Base-by-base conservation (phyloP, 1,140 invertebrate species). In the Caenorhabditis inopinata region DNA sequence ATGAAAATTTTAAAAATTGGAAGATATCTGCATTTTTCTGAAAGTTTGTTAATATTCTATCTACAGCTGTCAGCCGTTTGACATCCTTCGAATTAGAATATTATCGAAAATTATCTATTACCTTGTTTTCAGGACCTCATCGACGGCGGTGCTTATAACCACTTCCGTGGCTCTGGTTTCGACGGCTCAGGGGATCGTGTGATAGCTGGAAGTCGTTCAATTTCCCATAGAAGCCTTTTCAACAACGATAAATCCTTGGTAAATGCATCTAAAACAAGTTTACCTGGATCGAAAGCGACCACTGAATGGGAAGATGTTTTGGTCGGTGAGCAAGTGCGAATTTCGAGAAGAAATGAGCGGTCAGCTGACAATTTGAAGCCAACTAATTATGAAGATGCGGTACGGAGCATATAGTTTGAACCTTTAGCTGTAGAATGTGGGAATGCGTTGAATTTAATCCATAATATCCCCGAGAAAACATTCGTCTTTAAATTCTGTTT, bases 181-280 rank as follows among this genome's bases (percentile, higher is more conserved):
- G 48, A 51, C 0, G n/a, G 51, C 9, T 25, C 51, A 12, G 51
- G 51, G 1, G 51, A 58, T 32, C 51, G 51, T 23, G 51, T 58
- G 14, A 58, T 58, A 16, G 51, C 51, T 32, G 51, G 51, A 58
- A 58, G 51, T 58, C 51, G 51, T 32, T 58, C 51, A 29, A 58
- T 58, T 32, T 58, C 51, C 11, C 51, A 58, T 32, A 29, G 51
- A 58, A 58, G 51, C 18, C 51, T 58, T 9, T 58, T 58, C 27
- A 58, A 29, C 27, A 29, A 58, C 12, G 51, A 58, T 1, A 29
- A 29, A 32, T 58, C 51, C 1, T 58, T 58, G 3, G 18, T 14
- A 32, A 32, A 58, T 7, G 14, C 51, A 23, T 58, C 51, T 0
- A 32, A 58, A n/a, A 58, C 51, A n/a, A 58, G 51, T 32, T 6